Evolutionary conservation across 2,113 vertebrate species (phyloP).

Genomic region (Datnioides undecimradiatus): DNA sequence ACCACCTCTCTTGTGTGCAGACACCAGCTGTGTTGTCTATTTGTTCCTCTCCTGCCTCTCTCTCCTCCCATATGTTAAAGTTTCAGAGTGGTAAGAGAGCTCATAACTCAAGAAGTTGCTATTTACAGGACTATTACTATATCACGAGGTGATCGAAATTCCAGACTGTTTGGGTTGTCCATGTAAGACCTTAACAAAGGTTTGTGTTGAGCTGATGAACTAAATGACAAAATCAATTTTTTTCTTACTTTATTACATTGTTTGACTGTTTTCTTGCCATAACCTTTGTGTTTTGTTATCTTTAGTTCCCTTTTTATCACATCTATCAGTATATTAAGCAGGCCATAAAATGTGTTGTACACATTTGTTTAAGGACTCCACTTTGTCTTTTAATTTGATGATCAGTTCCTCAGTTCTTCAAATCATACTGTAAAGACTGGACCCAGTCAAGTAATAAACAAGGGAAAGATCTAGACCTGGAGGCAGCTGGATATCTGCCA

Average conservation of each 20-base stretch:
- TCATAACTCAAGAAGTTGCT: constrained; percentile 39
- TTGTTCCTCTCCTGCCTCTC: constrained; percentile 16
- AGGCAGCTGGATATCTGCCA: constrained; percentile 43
- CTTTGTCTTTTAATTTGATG: not conserved
- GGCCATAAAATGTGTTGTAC: not conserved
- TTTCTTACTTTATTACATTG: not conserved
- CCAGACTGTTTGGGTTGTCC: constrained; percentile 11
- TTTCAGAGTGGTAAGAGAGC: not conserved
- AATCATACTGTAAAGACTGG: constrained; percentile 1
- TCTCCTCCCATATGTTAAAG: constrained; percentile 35
- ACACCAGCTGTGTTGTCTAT: constrained; percentile 37
- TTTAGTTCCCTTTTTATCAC: not conserved
- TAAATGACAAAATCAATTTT: not conserved
- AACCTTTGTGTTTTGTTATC: not conserved
- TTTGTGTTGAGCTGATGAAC: not conserved
- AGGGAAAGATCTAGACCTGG: constrained; percentile 14
- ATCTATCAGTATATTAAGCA: not conserved
- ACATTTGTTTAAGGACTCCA: not conserved
- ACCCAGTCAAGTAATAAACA: not conserved
- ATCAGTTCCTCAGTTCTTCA: not conserved
- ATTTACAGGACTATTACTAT: constrained; percentile 53
- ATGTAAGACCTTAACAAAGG: not conserved
- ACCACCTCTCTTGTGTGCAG: constrained; percentile 21
- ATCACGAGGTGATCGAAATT: constrained; percentile 54
- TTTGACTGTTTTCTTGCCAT: not conserved